Base-by-base conservation (phyloP, 2,113 vertebrate species). In the Spermophilus dauricus region DNA sequence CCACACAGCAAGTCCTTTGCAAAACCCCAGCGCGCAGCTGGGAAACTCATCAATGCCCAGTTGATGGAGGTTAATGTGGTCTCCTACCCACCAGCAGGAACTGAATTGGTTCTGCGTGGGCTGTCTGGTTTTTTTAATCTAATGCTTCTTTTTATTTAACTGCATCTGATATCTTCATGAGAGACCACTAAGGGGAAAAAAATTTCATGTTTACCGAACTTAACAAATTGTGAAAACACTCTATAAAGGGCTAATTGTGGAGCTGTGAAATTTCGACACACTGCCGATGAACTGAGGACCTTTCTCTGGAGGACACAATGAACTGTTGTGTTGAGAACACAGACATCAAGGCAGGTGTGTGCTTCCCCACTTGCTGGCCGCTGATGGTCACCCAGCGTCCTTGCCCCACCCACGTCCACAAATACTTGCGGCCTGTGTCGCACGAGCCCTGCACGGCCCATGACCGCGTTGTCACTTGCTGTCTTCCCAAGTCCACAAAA, bases 401-500 rank as follows among this genome's bases (percentile, higher is more conserved):
- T 26, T 48, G 8, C 51, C 24, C 28, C 3, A 0, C 65, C 73
- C 56, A 0, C 1, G 4, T 56, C 89, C 86, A 58, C 73, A 77
- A 53, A 75, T 7, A 34, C 67, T 24, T 11, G 1, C 32, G 22
- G 48, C n/a, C 42, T 48, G 28, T 26, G 70, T 63, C 72, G 34
- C 78, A n/a, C 1, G 0, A 63, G 65, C 20, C 80, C 32, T 30
- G 65, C 82, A 28, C 17, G 58, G 72, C 37, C 91, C 61, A 0
- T 6, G 20, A 8, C 58, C 0, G 0, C 1, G 0, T 16, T 76
- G 87, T 69, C 76, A 39, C 83, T 58, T 13, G 76, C 86, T 53
- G 51, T 20, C 67, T 78, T 77, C 70, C 91, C 63, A 45, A 92
- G 63, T 61, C 91, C 86, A 86, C 91, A 37, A 12, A 84, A 84